phyloP scores from a whole-genome alignment of 2,888 invertebrate species.

The Oligia strigilis region DNA sequence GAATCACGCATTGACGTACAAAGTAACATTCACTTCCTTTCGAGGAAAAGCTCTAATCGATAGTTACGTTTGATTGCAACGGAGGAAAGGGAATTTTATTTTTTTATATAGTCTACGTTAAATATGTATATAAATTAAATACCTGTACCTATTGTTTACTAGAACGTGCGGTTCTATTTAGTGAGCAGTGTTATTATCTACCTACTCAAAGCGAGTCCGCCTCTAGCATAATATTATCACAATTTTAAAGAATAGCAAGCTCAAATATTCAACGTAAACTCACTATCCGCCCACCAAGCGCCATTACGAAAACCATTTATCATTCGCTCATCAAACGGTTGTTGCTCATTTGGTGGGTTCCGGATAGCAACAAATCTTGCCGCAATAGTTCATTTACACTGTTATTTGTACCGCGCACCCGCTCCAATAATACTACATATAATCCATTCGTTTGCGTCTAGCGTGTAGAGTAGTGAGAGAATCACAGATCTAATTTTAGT shows the following conservation, averaged over 20 bases:
- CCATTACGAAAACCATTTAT: constrained; percentile 58
- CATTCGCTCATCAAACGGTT: constrained; percentile 62
- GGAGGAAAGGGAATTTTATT: background rate
- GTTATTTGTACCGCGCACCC: constrained; percentile 74
- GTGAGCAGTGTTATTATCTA: background rate
- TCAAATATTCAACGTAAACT: constrained; percentile 18
- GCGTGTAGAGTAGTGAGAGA: constrained; percentile 82
- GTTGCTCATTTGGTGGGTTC: constrained; percentile 63
- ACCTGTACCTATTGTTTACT: background rate
- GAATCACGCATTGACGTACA: constrained; percentile 70
- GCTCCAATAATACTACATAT: constrained; percentile 79
- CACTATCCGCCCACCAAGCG: constrained; percentile 38
- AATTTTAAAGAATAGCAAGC: constrained; percentile 29
- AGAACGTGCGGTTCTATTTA: background rate
- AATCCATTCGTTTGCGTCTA: constrained; percentile 85
- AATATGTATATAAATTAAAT: background rate
- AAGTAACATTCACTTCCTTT: constrained; percentile 69
- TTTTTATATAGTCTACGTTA: background rate
- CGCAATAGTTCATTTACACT: constrained; percentile 78
- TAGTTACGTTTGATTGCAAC: constrained; percentile 35
- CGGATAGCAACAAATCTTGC: constrained; percentile 69
- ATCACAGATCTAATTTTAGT: constrained; percentile 87
- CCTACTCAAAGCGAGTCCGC: background rate
- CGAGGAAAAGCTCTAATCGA: constrained; percentile 66
- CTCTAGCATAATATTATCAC: background rate